phyloP scores from a whole-genome alignment of 2,113 vertebrate genomes.

The Mesoclemmys tuberculata region DNA sequence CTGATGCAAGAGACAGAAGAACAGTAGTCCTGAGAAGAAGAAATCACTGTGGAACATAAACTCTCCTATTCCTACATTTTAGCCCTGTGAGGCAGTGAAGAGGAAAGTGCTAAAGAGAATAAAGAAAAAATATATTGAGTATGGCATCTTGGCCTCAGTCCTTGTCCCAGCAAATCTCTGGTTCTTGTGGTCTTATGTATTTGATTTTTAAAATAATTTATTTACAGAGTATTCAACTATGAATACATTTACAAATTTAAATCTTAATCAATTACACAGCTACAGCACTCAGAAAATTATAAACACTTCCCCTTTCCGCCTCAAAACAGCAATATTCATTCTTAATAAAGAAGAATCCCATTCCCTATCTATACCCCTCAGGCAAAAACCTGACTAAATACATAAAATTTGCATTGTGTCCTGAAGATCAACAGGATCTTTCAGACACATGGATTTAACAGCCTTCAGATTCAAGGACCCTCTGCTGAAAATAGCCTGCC shows the following conservation, averaged over 20 bases:
- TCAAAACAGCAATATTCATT: background rate
- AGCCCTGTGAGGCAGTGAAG: background rate
- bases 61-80: background rate
- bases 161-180: background rate
- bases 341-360: background rate
- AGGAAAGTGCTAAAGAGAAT: background rate
- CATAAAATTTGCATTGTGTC: background rate
- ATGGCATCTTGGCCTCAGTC: background rate
- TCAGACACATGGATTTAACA: too few relatives aligned
- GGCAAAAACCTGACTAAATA: background rate
- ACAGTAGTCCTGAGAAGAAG: background rate
- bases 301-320: background rate
- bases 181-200: background rate
- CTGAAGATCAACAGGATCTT: too few relatives aligned
- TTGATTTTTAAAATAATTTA: background rate
- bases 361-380: background rate
- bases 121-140: background rate
- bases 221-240: rapidly evolving
- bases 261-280: background rate
- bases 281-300: background rate
- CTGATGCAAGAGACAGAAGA: background rate
- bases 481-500: background rate
- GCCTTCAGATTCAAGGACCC: background rate
- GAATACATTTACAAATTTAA: background rate
- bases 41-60: background rate